Base-by-base conservation (phyloP, 2,888 invertebrate species). In the Dyspetes luteomarginatus region DNA sequence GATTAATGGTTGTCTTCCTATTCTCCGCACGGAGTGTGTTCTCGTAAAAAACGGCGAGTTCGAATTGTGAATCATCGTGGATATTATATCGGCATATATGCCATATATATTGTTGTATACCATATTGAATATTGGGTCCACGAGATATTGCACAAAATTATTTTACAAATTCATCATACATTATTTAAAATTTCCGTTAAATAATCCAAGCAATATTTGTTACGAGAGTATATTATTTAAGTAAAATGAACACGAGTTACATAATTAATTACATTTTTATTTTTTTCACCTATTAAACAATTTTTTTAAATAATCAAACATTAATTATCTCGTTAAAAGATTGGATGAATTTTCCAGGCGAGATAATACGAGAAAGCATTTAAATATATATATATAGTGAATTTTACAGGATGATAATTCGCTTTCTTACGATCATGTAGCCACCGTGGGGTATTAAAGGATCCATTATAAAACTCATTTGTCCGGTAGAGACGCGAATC, bases 1-100 rank as follows among this genome's bases (percentile, higher is more conserved):
- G 90, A 89, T 89, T 89, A 90, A 90, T 90, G 85, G 84, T 64
- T 80, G 81, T 77, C 84, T 30, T n/a, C 85, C 82, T 69, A 82
- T 84, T 78, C 76, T 55, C 41, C 48, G 24, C 28, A 65, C 50
- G 28, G 30, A 68, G 58, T 74, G 7, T 43, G 9, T n/a, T n/a
- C 15, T 30, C 48, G 56, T 28, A 48, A 15, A 15, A 45, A 62
- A 52, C n/a, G 52, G 5, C 41, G 15, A 28, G 22, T n/a, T n/a
- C n/a, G n/a, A 19, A n/a, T 62, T n/a, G 43, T 64, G 12, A 22
- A 77, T 50, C 56, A 65, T 68, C 48, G 50, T 28, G 41, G 71
- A 65, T 9, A 26, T 22, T 65, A n/a, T n/a, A n/a, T n/a, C n/a
- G n/a, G n/a, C n/a, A n/a, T n/a, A n/a, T n/a, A n/a, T n/a, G n/a